phyloP scores from a whole-genome alignment of 2,797 vertebrate genomes.

The Threskiornis aethiopicus region DNA sequence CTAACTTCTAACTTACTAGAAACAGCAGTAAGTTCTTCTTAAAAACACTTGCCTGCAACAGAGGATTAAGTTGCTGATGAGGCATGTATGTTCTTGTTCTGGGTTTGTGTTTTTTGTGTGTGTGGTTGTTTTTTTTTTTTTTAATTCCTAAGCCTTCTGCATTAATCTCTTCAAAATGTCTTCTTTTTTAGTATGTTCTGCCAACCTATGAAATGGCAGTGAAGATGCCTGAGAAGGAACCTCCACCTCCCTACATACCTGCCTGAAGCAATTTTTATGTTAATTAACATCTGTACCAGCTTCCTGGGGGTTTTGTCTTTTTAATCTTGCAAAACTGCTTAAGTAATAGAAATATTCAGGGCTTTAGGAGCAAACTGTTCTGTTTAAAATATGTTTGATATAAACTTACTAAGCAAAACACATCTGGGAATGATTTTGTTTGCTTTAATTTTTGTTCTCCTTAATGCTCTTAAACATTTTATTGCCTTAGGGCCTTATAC shows the following conservation, averaged over 20 bases:
- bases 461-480: slow-evolving; percentile 64
- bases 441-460: slow-evolving; percentile 72
- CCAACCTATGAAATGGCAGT: slow-evolving; percentile 98
- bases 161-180: slow-evolving; percentile 14
- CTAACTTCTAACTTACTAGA: neutral
- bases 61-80: neutral
- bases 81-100: neutral
- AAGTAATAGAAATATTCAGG: slow-evolving; percentile 66
- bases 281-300: slow-evolving; percentile 71
- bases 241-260: slow-evolving; percentile 94
- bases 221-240: slow-evolving; percentile 98
- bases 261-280: slow-evolving; percentile 78
- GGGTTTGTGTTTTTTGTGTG: no score
- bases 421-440: slow-evolving; percentile 62
- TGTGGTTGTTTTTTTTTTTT: no score
- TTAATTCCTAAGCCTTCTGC: neutral
- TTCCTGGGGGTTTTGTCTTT: slow-evolving; percentile 65
- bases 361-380: slow-evolving; percentile 65
- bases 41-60: neutral
- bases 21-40: neutral
- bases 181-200: slow-evolving; percentile 86
- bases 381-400: slow-evolving; percentile 71
- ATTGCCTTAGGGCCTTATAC: slow-evolving; percentile 53
- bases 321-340: slow-evolving; percentile 75
- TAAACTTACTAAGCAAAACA: slow-evolving; percentile 61